Percentiles rank a stretch among this genome's conserved stretches.
These are phyloP conservation scores for Pristionchus arcanus DNA, from an alignment of 2,888 invertebrate species.

Conservation along the genomic window DNA sequence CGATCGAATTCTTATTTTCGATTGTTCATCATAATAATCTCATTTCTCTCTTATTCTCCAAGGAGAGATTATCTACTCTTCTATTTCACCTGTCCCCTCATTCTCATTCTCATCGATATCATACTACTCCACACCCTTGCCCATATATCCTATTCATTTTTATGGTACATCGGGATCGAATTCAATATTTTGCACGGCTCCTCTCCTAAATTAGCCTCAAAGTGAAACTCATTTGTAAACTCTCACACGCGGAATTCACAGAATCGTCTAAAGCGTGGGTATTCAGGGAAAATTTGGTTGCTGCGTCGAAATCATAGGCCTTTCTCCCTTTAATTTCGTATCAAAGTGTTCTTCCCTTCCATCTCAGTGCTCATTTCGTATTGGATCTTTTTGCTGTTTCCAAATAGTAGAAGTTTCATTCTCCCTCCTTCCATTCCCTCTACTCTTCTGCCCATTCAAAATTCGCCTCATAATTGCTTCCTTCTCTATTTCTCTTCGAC, in stretches of 20 bases:
- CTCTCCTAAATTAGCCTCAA: not conserved
- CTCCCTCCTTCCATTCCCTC: constrained; percentile 13
- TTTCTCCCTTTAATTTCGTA: not conserved
- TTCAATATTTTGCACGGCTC: not conserved
- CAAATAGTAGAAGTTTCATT: not conserved
- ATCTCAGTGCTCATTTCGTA: not conserved
- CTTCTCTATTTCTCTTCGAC: constrained; percentile 30
- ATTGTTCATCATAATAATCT: constrained; percentile 16
- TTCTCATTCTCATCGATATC: not conserved
- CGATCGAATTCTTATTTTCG: not conserved
- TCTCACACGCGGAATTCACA: not conserved
- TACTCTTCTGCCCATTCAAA: constrained; percentile 28
- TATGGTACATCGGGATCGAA: not conserved
- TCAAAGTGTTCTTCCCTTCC: not conserved
- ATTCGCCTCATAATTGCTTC: constrained; percentile 45
- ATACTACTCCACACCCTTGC: not conserved
- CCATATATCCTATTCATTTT: not conserved
- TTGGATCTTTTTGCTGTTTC: not conserved
- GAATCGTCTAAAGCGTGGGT: not conserved
- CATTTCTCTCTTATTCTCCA: not conserved
- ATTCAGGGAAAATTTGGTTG: not conserved
- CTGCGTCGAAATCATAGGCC: not conserved
- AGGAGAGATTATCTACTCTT: constrained; percentile 6
- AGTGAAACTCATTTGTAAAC: not conserved
- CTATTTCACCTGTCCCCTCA: constrained; percentile 23